Evolutionary conservation across 2,888 invertebrate species (phyloP), one percentile per base, ranked within the genome.

Genomic region (Gnatocerus cornutus): DNA sequence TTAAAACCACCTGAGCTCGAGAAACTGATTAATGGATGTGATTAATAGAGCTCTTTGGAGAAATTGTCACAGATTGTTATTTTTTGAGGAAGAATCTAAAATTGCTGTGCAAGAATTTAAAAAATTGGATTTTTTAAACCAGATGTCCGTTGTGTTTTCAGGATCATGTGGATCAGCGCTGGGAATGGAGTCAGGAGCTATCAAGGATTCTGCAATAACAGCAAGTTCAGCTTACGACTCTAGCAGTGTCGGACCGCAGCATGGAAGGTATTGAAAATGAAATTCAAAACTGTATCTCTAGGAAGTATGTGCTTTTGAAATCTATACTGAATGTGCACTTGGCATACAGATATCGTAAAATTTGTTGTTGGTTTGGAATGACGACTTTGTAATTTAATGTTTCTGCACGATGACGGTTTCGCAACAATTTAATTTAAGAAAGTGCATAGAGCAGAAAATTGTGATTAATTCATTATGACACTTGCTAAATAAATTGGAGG

Each of bases 141-240:
- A 46, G 30, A 10, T 65, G 46, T 62, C 61, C 76, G 3, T 41
- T 41, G 71, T 77, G 78, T 76, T 87, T 89, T 64, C 88, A 93
- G 93, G 89, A 80, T 88, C 90, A 84, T 93, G 93, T 85, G 88
- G 87, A 77, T 86, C 87, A 78, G 88, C 93, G 13, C 85, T 95
- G 81, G 95, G 95, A 75, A 93, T 95, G 94, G 92, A 94, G 85
- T 91, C 92, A 56, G 92, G 92, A 71, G 88, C 87, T 74, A 94
- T 95, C 81, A 89, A 90, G 79, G 93, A 95, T 86, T 87, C 89
- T 78, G 92, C 93, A 84, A 90, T 95, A 84, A 89, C 91, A 70
- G 93, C 94, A 70, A 94, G 93, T 83, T 93, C 94, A 66, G 91
- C 92, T 77, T 94, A 93, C 85, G 94, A 94, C 84, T 88, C 89